These are phyloP conservation scores for Corythornis madagascariensis DNA, from an alignment of 2,113 vertebrate genomes.

Conservation along the genomic window DNA sequence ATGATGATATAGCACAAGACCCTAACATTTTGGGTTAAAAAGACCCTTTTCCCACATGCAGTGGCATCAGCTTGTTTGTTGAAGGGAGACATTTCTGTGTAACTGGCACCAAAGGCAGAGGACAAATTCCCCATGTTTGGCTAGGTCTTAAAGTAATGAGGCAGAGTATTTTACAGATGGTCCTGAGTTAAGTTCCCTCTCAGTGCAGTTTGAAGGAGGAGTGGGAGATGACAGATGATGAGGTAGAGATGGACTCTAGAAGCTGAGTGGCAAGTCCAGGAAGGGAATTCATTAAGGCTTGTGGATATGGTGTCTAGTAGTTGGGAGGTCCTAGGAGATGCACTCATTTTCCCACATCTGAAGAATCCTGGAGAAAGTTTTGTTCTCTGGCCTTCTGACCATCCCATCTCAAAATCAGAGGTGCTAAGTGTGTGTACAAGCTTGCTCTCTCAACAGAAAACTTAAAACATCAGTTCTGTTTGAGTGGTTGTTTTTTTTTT, in stretches of 20 bases:
- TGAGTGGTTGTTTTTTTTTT: background rate
- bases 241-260: background rate
- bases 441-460: background rate
- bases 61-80: background rate
- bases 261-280: background rate
- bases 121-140: background rate
- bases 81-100: background rate
- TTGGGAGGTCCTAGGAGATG: background rate
- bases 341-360: background rate
- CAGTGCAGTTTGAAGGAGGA: background rate
- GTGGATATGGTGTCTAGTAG: background rate
- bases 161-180: background rate
- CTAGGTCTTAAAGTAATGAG: background rate
- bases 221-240: background rate
- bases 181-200: background rate
- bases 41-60: background rate
- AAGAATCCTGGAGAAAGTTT: background rate
- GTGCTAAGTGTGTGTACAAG: background rate
- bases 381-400: background rate
- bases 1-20: background rate
- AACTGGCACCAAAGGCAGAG: background rate
- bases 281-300: background rate
- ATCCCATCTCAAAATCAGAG: background rate
- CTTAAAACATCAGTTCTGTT: background rate
- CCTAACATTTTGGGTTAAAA: slow-evolving; percentile 49